These are phyloP conservation scores for Phyllopteryx taeniolatus DNA, from an alignment of 2,113 vertebrate species.

Conservation along the genomic window DNA sequence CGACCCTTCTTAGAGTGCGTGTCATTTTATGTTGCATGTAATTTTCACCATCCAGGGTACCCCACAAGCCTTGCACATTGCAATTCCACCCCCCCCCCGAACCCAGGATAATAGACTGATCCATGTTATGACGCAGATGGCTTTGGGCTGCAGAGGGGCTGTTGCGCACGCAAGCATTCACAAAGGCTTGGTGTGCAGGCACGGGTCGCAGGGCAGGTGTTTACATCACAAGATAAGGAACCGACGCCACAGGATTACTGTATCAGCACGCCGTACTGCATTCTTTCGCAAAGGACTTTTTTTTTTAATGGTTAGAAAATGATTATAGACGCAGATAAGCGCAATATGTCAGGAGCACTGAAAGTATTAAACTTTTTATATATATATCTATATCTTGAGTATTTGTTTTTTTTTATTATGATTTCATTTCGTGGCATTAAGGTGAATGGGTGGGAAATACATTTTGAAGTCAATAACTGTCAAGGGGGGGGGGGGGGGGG, in stretches of 20 bases:
- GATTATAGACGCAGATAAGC: conserved; percentile 24
- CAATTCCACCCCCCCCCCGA: conserved; percentile 31
- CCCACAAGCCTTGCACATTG: conserved; percentile 9
- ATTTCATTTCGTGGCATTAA: neutral
- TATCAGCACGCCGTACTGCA: conserved; percentile 35
- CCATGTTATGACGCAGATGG: conserved; percentile 64
- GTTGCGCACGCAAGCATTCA: conserved; percentile 63
- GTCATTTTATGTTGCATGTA: conserved; percentile 25
- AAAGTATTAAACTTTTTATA: neutral
- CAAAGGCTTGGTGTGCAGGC: conserved; percentile 49
- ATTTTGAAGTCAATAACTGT: neutral
- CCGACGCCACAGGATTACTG: conserved; percentile 52
- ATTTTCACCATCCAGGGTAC: conserved; percentile 35
- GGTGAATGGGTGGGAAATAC: neutral
- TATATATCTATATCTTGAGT: too few species aligned
- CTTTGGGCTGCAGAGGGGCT: conserved; percentile 56
- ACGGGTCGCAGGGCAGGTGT: conserved; percentile 51
- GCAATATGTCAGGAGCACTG: neutral
- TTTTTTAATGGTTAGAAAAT: conserved; percentile 41
- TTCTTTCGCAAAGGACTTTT: conserved; percentile 41
- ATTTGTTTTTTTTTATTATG: too few species aligned
- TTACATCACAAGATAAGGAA: conserved; percentile 59
- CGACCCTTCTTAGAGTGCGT: neutral
- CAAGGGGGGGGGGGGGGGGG: too few species aligned
- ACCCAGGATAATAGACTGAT: conserved; percentile 65